These are phyloP conservation scores for Cydia fagiglandana DNA, from an alignment of 1,140 invertebrate species.

Conservation along the genomic window DNA sequence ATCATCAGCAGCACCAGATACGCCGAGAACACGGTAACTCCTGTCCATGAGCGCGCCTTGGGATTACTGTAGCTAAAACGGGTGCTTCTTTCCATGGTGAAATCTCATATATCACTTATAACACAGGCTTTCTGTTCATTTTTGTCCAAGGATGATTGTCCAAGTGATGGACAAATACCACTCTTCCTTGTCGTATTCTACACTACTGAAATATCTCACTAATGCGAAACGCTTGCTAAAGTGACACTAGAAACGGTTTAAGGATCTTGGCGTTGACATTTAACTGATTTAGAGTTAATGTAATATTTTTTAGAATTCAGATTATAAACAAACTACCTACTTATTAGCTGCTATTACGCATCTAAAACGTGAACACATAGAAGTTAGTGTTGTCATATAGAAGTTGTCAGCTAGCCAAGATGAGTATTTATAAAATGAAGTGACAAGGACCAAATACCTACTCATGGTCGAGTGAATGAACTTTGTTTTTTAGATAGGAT, in stretches of 20 bases:
- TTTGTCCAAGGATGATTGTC: too few relatives aligned
- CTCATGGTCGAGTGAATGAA: not conserved
- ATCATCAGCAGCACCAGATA: conserved; percentile 64
- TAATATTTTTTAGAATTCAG: too few relatives aligned
- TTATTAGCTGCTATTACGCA: not conserved
- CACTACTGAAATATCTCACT: too few relatives aligned
- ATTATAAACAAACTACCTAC: not conserved
- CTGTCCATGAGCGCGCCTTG: conserved; percentile 58
- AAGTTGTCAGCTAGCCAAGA: not conserved
- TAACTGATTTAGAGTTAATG: too few relatives aligned
- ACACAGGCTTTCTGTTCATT: too few relatives aligned
- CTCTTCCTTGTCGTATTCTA: too few relatives aligned
- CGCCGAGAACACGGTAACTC: conserved; percentile 66
- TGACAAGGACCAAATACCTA: not conserved
- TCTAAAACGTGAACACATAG: not conserved
- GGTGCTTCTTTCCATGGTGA: conserved; percentile 51
- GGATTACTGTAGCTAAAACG: conserved; percentile 55
- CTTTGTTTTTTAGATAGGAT: not conserved
- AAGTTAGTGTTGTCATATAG: not conserved
- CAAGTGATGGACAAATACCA: too few relatives aligned
- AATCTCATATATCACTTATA: not conserved
- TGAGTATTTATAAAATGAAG: conserved; percentile 16
- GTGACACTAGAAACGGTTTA: too few relatives aligned
- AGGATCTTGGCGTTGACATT: too few relatives aligned
- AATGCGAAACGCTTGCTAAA: too few relatives aligned